phyloP scores from a whole-genome alignment of 2,888 invertebrate genomes.

The Calliphora vomitoria region DNA sequence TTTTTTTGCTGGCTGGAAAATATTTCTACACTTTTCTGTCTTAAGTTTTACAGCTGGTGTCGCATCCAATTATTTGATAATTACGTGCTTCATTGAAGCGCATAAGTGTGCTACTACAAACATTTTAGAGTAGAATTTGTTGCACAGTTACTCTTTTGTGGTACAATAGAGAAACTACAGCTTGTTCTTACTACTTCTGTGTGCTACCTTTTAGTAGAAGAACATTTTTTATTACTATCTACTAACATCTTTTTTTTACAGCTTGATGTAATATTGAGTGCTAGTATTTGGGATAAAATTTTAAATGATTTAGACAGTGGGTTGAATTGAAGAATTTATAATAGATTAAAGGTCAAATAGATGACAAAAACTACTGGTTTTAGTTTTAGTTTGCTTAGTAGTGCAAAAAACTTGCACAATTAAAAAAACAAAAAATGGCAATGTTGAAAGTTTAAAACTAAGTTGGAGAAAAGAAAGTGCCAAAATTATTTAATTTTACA shows the following conservation, averaged over 20 bases:
- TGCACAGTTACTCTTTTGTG: slow-evolving; percentile 1
- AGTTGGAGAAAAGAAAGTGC: no score
- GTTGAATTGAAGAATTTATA: neutral
- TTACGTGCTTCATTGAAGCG: slow-evolving; percentile 78
- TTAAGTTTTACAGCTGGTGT: slow-evolving; percentile 74
- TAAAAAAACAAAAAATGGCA: no score
- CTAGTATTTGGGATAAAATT: neutral
- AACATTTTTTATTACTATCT: neutral
- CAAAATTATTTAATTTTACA: no score
- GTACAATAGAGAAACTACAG: neutral
- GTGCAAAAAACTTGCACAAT: no score
- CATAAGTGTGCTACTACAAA: slow-evolving; percentile 70
- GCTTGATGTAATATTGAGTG: no score
- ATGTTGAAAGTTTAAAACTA: no score
- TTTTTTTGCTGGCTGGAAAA: neutral
- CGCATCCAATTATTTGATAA: slow-evolving; percentile 78
- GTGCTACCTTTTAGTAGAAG: slow-evolving; percentile 32
- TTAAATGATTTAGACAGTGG: neutral
- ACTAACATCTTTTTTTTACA: neutral
- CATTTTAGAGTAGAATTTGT: slow-evolving; percentile 35
- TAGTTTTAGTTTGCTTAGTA: no score
- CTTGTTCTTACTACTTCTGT: no score
- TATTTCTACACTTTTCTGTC: slow-evolving; percentile 57
- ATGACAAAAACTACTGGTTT: no score
- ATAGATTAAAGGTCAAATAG: neutral